phyloP scores from a whole-genome alignment of 2,888 invertebrate species.

The Amiota communis region DNA sequence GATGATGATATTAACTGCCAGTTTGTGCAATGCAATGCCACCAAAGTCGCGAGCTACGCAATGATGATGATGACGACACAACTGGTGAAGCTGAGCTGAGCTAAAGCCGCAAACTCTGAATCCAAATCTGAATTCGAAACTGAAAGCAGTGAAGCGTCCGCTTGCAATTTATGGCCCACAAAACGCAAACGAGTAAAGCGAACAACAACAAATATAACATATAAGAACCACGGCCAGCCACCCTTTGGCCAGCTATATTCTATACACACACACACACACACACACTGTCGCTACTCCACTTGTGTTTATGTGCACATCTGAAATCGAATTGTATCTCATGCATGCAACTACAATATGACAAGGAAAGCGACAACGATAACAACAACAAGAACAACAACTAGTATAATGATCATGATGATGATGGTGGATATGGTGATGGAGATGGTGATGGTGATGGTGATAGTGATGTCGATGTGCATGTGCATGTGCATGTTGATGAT shows the following conservation, averaged over 20 bases:
- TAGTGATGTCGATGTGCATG: no score
- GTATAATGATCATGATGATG: no score
- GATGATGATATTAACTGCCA: background rate
- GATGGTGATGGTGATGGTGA: no score
- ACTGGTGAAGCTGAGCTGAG: no score
- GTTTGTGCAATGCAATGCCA: conserved; percentile 5
- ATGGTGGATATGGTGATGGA: no score
- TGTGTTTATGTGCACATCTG: no score
- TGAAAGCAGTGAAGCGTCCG: conserved; percentile 43
- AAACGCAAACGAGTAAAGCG: conserved; percentile 41
- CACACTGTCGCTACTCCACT: no score
- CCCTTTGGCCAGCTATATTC: no score
- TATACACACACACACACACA: no score
- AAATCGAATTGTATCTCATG: background rate
- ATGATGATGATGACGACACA: no score
- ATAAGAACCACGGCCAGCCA: no score
- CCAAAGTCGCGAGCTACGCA: background rate
- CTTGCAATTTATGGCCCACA: conserved; percentile 63
- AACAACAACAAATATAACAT: conserved; percentile 6
- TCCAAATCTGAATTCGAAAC: conserved; percentile 49
- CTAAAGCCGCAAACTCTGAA: conserved; percentile 6
- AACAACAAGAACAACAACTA: background rate
- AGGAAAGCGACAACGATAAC: background rate
- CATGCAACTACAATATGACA: background rate
- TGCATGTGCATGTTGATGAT: background rate